Evolutionary conservation across 2,113 vertebrate genomes (phyloP), one percentile per base, ranked within the genome.

Genomic region (Trichechus manatus): DNA sequence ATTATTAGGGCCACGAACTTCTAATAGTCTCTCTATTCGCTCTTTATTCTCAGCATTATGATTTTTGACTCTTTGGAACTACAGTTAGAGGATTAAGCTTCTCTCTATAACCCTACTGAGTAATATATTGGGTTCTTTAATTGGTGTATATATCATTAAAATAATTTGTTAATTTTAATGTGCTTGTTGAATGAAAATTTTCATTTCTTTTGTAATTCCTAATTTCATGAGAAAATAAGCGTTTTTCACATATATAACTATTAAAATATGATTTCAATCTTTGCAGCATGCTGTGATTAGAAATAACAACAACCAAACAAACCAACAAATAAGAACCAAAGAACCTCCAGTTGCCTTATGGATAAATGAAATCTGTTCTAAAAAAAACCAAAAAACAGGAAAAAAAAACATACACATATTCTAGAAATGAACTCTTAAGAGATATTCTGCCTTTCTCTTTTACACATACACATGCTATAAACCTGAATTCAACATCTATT

Each of bases 81-180:
- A 10, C 25, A 82, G 66, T 70, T 86, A 36, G 13, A 83, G 27
- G 3, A 83, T 78, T 87, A 85, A 13, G 0, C 9, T 89, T 78
- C 10, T 81, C 83, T 81, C 39, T 53, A 1, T 56, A 63, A 79
- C 86, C 33, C 20, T 70, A 61, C 84, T 66, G 93, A 22, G 5
- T 29, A 89, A 36, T 47, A 61, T 36, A 74, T 50, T 66, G 29
- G 11, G 25, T 83, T 96, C n/a, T 86, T 94, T 81, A 84, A 92
- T 36, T 33, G 74, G 6, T 74, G 8, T 27, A 11, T 89, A 11
- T 44, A 29, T 5, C 5, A 53, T 77, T 72, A 82, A 88, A 85
- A 85, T 63, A 27, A 64, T 79, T 15, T 79, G 8, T 72, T 88
- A 64, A 63, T 4, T 50, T 91, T 36, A 87, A 80, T 72, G n/a